phyloP scores from a whole-genome alignment of 2,797 vertebrate genomes.

The Cynopterus sphinx region DNA sequence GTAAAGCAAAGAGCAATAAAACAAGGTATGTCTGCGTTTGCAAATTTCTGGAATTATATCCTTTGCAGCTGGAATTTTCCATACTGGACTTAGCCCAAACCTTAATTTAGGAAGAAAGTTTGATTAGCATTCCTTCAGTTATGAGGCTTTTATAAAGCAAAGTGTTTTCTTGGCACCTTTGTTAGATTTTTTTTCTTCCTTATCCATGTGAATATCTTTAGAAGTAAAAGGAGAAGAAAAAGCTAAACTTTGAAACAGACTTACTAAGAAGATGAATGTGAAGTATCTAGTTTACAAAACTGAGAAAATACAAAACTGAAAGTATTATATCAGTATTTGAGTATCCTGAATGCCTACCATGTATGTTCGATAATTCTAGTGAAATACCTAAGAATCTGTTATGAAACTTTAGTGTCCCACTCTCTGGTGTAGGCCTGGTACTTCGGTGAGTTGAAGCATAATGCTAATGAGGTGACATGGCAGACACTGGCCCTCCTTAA shows the following conservation, averaged over 20 bases:
- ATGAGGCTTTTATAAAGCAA: conserved; percentile 14
- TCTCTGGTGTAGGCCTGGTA: neutral
- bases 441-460: neutral
- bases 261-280: neutral
- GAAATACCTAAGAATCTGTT: neutral
- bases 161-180: conserved; percentile 19
- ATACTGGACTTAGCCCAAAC: neutral
- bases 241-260: neutral
- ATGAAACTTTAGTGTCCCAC: neutral
- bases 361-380: neutral
- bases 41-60: neutral
- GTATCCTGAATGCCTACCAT: neutral
- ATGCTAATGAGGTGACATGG: neutral
- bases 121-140: conserved; percentile 26
- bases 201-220: neutral
- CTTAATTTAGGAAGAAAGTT: neutral
- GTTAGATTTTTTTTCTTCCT: neutral
- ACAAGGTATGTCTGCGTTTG: neutral
- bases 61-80: neutral
- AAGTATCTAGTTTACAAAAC: neutral
- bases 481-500: neutral
- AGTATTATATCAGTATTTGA: neutral
- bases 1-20: neutral
- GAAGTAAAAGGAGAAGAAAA: neutral
- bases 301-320: neutral